Conservation (phyloP, 2,797 vertebrate genomes). For the Odontamblyopus lacepedii region DNA sequence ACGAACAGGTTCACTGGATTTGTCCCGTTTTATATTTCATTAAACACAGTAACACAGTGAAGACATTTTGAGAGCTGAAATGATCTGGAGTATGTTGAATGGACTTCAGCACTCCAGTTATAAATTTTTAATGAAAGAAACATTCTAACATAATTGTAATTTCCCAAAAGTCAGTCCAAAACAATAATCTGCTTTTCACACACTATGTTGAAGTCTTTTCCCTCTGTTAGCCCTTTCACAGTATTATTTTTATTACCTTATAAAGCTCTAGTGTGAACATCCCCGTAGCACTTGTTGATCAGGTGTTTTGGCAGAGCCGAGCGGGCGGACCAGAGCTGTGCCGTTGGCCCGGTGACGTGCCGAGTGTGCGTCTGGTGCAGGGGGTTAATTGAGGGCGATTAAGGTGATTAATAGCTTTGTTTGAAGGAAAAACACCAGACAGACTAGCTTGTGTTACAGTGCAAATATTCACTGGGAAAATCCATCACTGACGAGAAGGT, state of each 20-base stretch:
- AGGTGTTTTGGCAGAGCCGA: slow-evolving; percentile 70
- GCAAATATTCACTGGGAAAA: slow-evolving; percentile 82
- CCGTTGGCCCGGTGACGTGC: slow-evolving; percentile 63
- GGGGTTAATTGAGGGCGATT: slow-evolving; percentile 86
- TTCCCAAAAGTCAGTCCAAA: too few relatives aligned
- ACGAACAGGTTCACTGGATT: too few relatives aligned
- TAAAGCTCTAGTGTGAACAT: slow-evolving; percentile 56
- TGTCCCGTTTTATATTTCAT: too few relatives aligned
- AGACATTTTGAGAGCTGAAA: too few relatives aligned
- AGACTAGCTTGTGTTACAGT: slow-evolving; percentile 82
- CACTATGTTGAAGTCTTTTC: slow-evolving; percentile 37
- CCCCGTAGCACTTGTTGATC: slow-evolving; percentile 69
- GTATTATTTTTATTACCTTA: slow-evolving; percentile 2
- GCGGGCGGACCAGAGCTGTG: slow-evolving; percentile 46
- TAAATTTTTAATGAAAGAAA: too few relatives aligned
- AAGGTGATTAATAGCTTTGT: slow-evolving; percentile 86
- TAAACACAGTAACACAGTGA: too few relatives aligned
- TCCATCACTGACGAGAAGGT: slow-evolving; percentile 65
- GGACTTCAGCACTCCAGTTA: too few relatives aligned
- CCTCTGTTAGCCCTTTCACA: slow-evolving; percentile 27
- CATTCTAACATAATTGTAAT: too few relatives aligned
- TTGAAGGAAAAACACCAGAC: slow-evolving; percentile 87
- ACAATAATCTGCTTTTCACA: too few relatives aligned
- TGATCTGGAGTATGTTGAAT: too few relatives aligned
- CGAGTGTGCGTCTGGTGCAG: slow-evolving; percentile 68